Base-by-base conservation (phyloP, 2,888 invertebrate species). In the Chirona hameri region DNA sequence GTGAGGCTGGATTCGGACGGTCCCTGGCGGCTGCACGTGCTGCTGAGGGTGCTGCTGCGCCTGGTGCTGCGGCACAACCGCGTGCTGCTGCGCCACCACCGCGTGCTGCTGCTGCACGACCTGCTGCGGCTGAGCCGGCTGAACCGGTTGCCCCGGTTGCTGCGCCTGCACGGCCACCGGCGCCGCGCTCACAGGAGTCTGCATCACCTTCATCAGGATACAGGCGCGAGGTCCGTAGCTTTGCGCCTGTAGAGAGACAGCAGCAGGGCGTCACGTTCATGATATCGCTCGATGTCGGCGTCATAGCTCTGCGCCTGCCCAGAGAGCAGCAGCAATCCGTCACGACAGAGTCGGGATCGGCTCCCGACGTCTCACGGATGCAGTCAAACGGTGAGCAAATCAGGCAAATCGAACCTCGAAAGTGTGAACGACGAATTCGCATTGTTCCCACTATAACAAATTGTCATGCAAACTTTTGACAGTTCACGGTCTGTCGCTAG, bases 211-310 rank as follows among this genome's bases (percentile, higher is more conserved):
- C 96, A 99, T 98, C 46, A 97, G 92, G 82, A 98, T 96, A 87
- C 98, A 95, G 0, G 98, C 98, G 85, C 95, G 94, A 0, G 97
- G 95, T 0, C 98, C 98, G 89, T 98, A 99, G 86, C 97, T 96
- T 88, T 98, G 98, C 0, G 98, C 98, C 90, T 76, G 76, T 24
- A 5, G 76, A 60, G 60, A 18, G 39, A 76, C 29, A 31, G 72
- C 48, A n/a, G n/a, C n/a, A n/a, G n/a, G n/a, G n/a, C n/a, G n/a
- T n/a, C n/a, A n/a, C n/a, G n/a, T n/a, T n/a, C n/a, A n/a, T n/a
- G n/a, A n/a, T n/a, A n/a, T n/a, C n/a, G n/a, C n/a, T n/a, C n/a
- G n/a, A n/a, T n/a, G n/a, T n/a, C n/a, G n/a, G n/a, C n/a, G n/a
- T n/a, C n/a, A n/a, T n/a, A n/a, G n/a, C n/a, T n/a, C n/a, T n/a